A percentile compares a stretch with the other conserved stretches of the same genome.
phyloP scores from a whole-genome alignment of 2,888 invertebrate genomes.

The Acheta domesticus region DNA sequence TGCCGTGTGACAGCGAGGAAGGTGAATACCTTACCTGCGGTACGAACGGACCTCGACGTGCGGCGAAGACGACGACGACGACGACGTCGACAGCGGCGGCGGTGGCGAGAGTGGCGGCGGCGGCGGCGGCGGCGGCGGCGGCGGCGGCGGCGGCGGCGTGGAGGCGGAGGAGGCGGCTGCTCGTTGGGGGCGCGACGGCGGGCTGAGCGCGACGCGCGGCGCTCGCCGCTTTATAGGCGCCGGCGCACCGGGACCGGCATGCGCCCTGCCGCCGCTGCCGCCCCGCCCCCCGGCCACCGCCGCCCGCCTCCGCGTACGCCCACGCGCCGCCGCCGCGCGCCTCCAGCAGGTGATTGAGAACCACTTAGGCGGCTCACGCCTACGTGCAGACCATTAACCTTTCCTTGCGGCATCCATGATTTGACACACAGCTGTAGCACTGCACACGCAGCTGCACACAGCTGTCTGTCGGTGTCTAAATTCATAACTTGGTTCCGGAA shows the following conservation, averaged over 20 bases:
- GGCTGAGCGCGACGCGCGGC: neutral
- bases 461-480: too few relatives aligned
- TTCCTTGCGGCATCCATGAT: too few relatives aligned
- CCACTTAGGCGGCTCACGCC: too few relatives aligned
- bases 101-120: neutral
- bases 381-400: too few relatives aligned
- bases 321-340: too few relatives aligned
- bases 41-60: too few relatives aligned
- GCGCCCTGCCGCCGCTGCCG: conserved; percentile 18
- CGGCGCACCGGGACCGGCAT: neutral
- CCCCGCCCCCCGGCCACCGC: neutral
- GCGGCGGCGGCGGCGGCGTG: conserved; percentile 23
- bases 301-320: neutral
- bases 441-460: too few relatives aligned
- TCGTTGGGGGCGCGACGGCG: neutral
- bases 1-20: too few relatives aligned
- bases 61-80: neutral
- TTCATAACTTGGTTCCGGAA: too few relatives aligned
- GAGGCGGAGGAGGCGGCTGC: neutral
- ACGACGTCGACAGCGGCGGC: neutral
- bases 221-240: neutral
- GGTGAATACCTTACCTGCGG: too few relatives aligned
- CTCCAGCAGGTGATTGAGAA: too few relatives aligned
- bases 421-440: too few relatives aligned
- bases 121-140: neutral